A percentile compares a stretch with the other conserved stretches of the same genome.
These are phyloP conservation scores for Eleginops maclovinus DNA, from an alignment of 2,113 vertebrate genomes.

Conservation along the genomic window DNA sequence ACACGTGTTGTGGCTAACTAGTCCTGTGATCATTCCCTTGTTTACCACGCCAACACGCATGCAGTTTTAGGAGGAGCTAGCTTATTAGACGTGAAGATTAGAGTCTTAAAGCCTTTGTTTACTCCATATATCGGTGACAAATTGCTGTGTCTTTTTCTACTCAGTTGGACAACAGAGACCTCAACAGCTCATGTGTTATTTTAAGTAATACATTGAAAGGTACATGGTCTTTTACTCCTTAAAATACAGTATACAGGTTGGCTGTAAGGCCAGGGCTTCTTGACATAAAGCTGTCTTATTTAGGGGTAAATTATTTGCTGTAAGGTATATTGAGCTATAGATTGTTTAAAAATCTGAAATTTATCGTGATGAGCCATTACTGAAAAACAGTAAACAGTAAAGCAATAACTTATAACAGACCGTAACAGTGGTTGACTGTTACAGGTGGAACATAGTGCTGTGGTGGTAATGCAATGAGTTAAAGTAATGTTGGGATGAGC, in stretches of 20 bases:
- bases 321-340: neutral
- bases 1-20: constrained; percentile 10
- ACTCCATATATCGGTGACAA: constrained; percentile 10
- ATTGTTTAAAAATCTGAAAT: neutral
- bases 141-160: neutral
- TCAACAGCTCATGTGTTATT: neutral
- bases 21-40: constrained; percentile 19
- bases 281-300: neutral
- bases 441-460: neutral
- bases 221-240: too few species aligned
- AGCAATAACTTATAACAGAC: neutral
- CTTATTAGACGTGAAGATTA: constrained; percentile 61
- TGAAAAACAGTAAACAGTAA: neutral
- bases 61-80: constrained; percentile 21
- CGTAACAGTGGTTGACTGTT: neutral
- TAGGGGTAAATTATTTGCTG: neutral
- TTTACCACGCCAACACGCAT: constrained; percentile 36
- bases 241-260: neutral
- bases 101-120: constrained; percentile 72
- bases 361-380: neutral
- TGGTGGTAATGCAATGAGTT: neutral
- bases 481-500: neutral
- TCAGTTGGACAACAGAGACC: neutral
- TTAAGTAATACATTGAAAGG: too few species aligned
- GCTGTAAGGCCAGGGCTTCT: neutral